phyloP scores from a whole-genome alignment of 35 echinoderm and acorn worm species.

The Heliocidaris tuberculata region DNA sequence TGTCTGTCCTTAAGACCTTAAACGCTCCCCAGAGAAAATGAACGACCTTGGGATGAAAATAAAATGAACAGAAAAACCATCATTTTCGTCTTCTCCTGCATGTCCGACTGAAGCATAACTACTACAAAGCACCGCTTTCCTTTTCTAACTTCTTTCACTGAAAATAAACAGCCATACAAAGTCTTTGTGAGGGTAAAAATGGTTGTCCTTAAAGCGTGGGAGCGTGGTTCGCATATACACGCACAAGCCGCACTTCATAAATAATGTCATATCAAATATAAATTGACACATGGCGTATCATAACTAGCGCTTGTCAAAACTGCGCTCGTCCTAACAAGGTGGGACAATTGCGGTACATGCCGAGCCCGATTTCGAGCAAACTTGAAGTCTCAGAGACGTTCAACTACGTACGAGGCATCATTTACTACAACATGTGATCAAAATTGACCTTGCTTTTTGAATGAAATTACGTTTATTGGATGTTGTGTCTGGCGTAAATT shows the following conservation, averaged over 20 bases:
- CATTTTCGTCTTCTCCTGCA: neutral
- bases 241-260: neutral
- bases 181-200: neutral
- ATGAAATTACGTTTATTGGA: neutral
- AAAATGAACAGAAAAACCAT: neutral
- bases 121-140: neutral
- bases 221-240: neutral
- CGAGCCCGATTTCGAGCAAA: neutral
- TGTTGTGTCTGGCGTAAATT: neutral
- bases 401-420: neutral
- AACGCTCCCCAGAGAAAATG: neutral
- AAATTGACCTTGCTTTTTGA: neutral
- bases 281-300: neutral
- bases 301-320: neutral
- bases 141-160: neutral
- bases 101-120: neutral
- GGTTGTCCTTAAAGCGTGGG: neutral
- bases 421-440: neutral
- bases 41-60: neutral
- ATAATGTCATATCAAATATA: neutral
- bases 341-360: neutral
- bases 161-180: neutral
- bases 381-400: neutral
- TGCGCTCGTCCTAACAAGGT: neutral
- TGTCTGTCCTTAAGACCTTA: neutral